phyloP scores from a whole-genome alignment of 2,888 invertebrate species.

The Xanthia togata region DNA sequence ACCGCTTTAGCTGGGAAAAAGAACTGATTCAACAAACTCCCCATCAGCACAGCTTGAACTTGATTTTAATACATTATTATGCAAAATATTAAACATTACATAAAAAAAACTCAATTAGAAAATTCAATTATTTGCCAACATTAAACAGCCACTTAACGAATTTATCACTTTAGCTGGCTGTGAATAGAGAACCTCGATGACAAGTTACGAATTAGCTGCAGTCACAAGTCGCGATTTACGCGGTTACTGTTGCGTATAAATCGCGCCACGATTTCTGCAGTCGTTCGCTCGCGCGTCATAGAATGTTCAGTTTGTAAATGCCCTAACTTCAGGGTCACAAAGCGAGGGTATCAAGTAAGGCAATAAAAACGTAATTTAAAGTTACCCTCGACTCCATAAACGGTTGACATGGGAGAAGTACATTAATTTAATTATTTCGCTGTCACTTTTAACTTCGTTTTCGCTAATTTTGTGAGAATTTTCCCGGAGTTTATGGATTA shows the following conservation, averaged over 20 bases:
- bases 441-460: slow-evolving; percentile 47
- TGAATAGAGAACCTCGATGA: slow-evolving; percentile 15
- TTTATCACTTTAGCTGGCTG: slow-evolving; percentile 1
- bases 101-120: too few species aligned
- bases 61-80: too few species aligned
- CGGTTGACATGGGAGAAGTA: slow-evolving; percentile 64
- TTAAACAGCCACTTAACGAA: not conserved
- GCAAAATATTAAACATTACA: too few species aligned
- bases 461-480: slow-evolving; percentile 35
- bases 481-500: slow-evolving; percentile 8
- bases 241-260: slow-evolving; percentile 34
- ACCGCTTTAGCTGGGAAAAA: too few species aligned
- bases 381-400: slow-evolving; percentile 60
- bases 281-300: slow-evolving; percentile 13
- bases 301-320: slow-evolving; percentile 10
- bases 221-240: slow-evolving; percentile 40
- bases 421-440: slow-evolving; percentile 57
- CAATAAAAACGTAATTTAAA: slow-evolving; percentile 65
- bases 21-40: too few species aligned
- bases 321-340: slow-evolving; percentile 41
- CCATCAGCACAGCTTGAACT: too few species aligned
- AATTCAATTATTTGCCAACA: too few species aligned
- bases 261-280: slow-evolving; percentile 12
- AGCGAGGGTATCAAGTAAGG: slow-evolving; percentile 52
- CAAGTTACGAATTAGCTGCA: slow-evolving; percentile 32